These are phyloP conservation scores for Pomatostomus ruficeps DNA, from an alignment of 2,113 vertebrate species.

Conservation along the genomic window DNA sequence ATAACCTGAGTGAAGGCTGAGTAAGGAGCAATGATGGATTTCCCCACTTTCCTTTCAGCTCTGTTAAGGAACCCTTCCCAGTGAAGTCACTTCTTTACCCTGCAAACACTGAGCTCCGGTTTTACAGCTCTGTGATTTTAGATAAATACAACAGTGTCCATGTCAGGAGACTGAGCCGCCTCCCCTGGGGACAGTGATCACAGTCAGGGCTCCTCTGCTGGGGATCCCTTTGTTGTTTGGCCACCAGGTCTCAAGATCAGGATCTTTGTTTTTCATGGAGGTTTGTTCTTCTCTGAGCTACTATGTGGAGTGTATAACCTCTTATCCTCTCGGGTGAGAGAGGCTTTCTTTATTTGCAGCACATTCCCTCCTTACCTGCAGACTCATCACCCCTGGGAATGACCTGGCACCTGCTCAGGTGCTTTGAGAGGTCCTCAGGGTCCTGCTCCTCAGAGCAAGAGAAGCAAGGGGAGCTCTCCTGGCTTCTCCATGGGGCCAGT, in stretches of 20 bases:
- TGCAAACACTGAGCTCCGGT: neutral
- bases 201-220: neutral
- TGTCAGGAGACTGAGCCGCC: neutral
- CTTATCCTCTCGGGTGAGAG: neutral
- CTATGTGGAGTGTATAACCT: neutral
- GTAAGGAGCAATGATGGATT: neutral
- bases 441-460: neutral
- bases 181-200: neutral
- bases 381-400: neutral
- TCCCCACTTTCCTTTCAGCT: neutral
- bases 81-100: slow-evolving; percentile 29
- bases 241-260: neutral
- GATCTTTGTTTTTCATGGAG: neutral
- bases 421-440: neutral
- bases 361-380: neutral
- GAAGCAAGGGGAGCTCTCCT: neutral
- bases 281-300: neutral
- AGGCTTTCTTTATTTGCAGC: neutral
- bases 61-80: neutral
- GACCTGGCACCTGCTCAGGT: neutral
- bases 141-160: neutral
- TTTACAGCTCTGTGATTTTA: neutral
- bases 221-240: neutral
- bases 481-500: neutral
- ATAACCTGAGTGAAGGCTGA: neutral